Base-by-base conservation (phyloP, 2,113 vertebrate species). In the Xenopus borealis region DNA sequence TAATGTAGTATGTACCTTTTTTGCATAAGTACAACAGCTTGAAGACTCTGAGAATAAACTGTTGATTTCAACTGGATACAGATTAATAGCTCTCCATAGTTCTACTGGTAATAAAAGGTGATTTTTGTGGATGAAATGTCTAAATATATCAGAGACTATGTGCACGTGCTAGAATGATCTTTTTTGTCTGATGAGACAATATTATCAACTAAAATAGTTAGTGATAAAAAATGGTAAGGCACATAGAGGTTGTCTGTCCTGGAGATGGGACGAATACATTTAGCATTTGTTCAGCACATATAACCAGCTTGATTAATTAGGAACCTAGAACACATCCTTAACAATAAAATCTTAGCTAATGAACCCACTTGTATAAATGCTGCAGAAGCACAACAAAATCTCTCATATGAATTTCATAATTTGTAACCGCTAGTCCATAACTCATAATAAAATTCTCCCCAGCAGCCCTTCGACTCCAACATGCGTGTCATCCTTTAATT, bases 401-500 rank as follows among this genome's bases (percentile, higher is more conserved):
- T 46, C 46, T 62, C 27, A 53, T 44, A 76, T 63, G 44, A 69
- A 27, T n/a, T 8, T 78, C 78, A 46, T 52, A 85, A 81, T 77
- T 83, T 75, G 67, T 72, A 59, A 80, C 78, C 1, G 23, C 23
- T 3, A 72, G 71, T 79, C 81, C 80, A 72, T 82, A 88, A 83
- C 74, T 85, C 85, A 86, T 82, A 85, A 80, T 82, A 80, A 80
- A 76, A 63, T 81, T 83, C 81, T 66, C 75, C 59, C 69, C 23
- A 72, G 78, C 73, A 78, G 86, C 86, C 80, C 80, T 81, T 52
- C 68, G 72, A 80, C 81, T 81, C 68, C 63, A 77, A 72, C 59
- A 62, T 81, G 65, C 78, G 78, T 68, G 79, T 71, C 72, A 71
- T 82, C 80, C 73, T 87, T 86, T 88, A 84, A 87, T 86, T 78